Base-by-base conservation (phyloP, 37 sponge, comb jelly and placozoan genomes). In the Ianthella basta region DNA sequence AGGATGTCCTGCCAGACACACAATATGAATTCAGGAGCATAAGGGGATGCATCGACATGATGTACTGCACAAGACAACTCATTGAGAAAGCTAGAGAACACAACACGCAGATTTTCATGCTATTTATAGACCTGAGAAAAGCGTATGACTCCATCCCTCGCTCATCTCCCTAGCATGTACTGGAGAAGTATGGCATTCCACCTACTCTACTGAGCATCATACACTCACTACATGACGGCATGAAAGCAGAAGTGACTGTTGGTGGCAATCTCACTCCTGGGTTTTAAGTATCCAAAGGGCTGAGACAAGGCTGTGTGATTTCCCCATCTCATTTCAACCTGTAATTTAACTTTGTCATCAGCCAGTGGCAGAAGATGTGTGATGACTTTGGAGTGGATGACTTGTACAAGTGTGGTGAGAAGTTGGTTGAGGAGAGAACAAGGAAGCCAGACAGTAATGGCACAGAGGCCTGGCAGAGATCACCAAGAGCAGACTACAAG, bases 171-270 rank as follows among this genome's bases (percentile, higher is more conserved):
- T n/a, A n/a, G n/a, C n/a, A n/a, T n/a, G n/a, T n/a, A n/a, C n/a
- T n/a, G n/a, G n/a, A n/a, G n/a, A n/a, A 32, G 32, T n/a, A n/a
- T n/a, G n/a, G n/a, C n/a, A n/a, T n/a, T n/a, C n/a, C n/a, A n/a
- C n/a, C n/a, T 19, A 23, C 59, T 19, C 74, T 84, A 30, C 63
- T 85, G 78, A 16, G n/a, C 63, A 27, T 85, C 50, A 77, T 85
- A 29, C 60, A 33, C 27, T 77, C 86, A 59, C 88, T 87, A 21
- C 88, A 87, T 81, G 88, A 87, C 16, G 83, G 88, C 18, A 87
- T 87, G 55, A 30, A 68, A 30, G 88, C 80, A n/a, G 79, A 35
- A 38, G 83, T 83, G 53, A 60, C 65, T 38, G 69, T 83, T 36
- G 66, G 60, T 83, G 79, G 80, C 19, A 21, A 23, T 20, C 16